Evolutionary conservation across 2,888 invertebrate species (phyloP), one percentile per base, ranked within the genome.

Genomic region (Augiades crinisus): DNA sequence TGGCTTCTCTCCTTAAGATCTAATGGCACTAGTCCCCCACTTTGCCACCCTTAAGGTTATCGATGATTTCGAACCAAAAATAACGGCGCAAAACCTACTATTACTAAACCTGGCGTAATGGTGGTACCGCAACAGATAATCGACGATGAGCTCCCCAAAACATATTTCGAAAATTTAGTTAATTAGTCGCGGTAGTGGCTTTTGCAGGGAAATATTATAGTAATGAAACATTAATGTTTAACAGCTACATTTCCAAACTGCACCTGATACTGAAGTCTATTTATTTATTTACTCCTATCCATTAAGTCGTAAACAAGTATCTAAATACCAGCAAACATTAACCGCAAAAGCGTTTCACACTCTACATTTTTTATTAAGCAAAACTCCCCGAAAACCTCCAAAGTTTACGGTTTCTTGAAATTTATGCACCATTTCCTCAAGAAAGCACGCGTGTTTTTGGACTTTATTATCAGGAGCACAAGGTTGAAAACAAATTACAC

Each of bases 391-490:
- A 49, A 41, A 36, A 34, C 40, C 41, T 24, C 41, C 17, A 41
- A 50, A 41, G 27, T 43, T 50, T 41, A 43, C 27, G 13, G 34
- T 50, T 50, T 14, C 43, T 43, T 43, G 19, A 37, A 49, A 46
- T 53, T 50, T 47, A 53, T 53, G 50, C 27, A 50, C 46, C 49
- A 53, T 49, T 46, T 52, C 13, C 38, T 34, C 17, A 14, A 38
- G n/a, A 8, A 38, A 10, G 24, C 19, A 27, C 21, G 4, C 10
- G 14, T 14, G 16, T 5, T 43, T 22, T 14, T 30, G n/a, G 16
- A 27, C 43, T 50, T 21, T 50, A 50, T 40, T 41, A 3, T 17
- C 12, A 27, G 5, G 10, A 1, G 1, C 1, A 12, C 17, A 43
- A 37, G 36, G 36, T 50, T 21, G 2, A 40, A 47, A 47, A 0